Conservation (phyloP, 1,140 invertebrate genomes). For the Panagrolaimus sp. region DNA sequence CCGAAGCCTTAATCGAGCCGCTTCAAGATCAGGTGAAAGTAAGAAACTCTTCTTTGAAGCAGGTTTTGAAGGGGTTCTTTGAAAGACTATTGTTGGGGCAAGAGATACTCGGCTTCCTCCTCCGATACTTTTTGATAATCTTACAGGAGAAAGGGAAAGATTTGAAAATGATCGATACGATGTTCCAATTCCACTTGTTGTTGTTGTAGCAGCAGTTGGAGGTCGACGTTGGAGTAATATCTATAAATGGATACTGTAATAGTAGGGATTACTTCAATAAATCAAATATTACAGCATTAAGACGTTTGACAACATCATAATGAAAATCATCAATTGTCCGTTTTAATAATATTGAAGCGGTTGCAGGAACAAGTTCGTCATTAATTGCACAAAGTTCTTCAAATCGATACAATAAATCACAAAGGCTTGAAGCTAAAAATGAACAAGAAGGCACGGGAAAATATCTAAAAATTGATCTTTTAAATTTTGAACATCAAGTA, state of each 20-base stretch:
- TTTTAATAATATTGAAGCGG: background rate
- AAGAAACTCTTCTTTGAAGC: constrained; percentile 7
- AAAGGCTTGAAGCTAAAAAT: constrained; percentile 6
- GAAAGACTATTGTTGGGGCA: constrained; percentile 7
- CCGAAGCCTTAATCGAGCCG: background rate
- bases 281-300: constrained; percentile 1
- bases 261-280: background rate
- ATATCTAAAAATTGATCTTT: background rate
- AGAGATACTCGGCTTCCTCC: background rate
- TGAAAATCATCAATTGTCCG: background rate
- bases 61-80: background rate
- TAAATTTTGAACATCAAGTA: background rate
- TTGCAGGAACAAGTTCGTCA: background rate
- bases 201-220: background rate
- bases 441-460: constrained; percentile 12
- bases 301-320: constrained; percentile 14
- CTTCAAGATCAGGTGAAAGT: background rate
- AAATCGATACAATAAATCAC: constrained; percentile 3
- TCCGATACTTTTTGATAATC: background rate
- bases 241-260: background rate
- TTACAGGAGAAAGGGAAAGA: background rate
- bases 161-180: background rate
- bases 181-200: background rate
- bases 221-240: background rate
- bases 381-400: background rate